Percentiles rank a stretch among this genome's conserved stretches.
Evolutionary conservation across 2,888 invertebrate species (phyloP).

Genomic region (Sussaba pulchella): DNA sequence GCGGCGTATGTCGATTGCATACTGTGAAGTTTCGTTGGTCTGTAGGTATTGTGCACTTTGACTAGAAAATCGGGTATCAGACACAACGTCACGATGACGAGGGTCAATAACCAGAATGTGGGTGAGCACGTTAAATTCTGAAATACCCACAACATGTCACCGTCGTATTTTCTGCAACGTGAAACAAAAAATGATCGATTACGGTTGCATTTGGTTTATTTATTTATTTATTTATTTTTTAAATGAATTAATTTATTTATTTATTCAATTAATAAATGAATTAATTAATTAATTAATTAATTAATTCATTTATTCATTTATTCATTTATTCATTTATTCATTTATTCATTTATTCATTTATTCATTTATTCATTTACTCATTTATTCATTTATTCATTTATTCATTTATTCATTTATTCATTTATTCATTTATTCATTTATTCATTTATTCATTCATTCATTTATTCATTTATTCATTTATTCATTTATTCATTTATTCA

Average conservation of each 20-base stretch:
- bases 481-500: constrained; percentile 24
- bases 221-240: constrained; percentile 22
- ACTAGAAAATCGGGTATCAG: constrained; percentile 86
- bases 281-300: no score
- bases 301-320: no score
- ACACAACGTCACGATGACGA: constrained; percentile 85
- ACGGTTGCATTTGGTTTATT: background rate
- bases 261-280: constrained; percentile 17
- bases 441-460: constrained; percentile 23
- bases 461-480: background rate
- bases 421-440: background rate
- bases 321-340: constrained; percentile 24
- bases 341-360: background rate
- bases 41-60: constrained; percentile 71
- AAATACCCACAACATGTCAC: constrained; percentile 87
- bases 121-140: constrained; percentile 86
- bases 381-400: background rate
- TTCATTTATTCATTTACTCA: constrained; percentile 23
- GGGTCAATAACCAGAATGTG: constrained; percentile 87
- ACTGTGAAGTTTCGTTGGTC: constrained; percentile 70
- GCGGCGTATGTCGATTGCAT: constrained; percentile 59
- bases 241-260: background rate
- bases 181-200: background rate
- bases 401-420: constrained; percentile 24
- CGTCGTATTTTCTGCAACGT: constrained; percentile 84